phyloP scores from a whole-genome alignment of 35 echinoderm and acorn worm genomes.

The Amphiura filiformis region DNA sequence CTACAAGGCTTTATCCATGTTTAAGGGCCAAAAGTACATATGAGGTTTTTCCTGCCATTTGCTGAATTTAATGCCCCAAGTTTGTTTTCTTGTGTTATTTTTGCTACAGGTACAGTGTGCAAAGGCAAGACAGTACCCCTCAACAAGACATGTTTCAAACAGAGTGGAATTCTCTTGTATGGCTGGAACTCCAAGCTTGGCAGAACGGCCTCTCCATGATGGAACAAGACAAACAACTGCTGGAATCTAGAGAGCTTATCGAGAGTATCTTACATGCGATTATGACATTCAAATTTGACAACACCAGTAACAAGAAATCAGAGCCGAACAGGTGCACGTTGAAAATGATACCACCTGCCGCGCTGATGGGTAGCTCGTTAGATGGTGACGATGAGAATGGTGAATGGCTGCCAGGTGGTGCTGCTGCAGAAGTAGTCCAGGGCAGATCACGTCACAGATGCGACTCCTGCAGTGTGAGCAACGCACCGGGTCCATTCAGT shows the following conservation, averaged over 20 bases:
- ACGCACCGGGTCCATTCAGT: not conserved
- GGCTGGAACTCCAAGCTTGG: conserved; percentile 86
- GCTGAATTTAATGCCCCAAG: no score
- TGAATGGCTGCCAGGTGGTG: not conserved
- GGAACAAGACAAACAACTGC: conserved; percentile 51
- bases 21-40: no score
- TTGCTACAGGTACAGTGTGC: not conserved
- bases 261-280: conserved; percentile 50
- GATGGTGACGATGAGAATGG: not conserved
- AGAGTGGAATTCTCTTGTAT: conserved; percentile 69
- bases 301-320: conserved; percentile 16
- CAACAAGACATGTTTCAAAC: conserved; percentile 62
- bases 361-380: conserved; percentile 14
- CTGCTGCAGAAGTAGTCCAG: no score
- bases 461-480: not conserved
- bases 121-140: conserved; percentile 30
- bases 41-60: no score
- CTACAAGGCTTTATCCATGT: no score
- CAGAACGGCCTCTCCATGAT: conserved; percentile 60
- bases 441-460: not conserved
- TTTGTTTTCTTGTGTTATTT: no score
- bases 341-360: not conserved
- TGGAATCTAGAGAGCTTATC: conserved; percentile 44
- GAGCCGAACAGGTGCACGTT: not conserved
- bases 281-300: conserved; percentile 67